phyloP scores from a whole-genome alignment of 2,888 invertebrate genomes.

The Pammene aurita region DNA sequence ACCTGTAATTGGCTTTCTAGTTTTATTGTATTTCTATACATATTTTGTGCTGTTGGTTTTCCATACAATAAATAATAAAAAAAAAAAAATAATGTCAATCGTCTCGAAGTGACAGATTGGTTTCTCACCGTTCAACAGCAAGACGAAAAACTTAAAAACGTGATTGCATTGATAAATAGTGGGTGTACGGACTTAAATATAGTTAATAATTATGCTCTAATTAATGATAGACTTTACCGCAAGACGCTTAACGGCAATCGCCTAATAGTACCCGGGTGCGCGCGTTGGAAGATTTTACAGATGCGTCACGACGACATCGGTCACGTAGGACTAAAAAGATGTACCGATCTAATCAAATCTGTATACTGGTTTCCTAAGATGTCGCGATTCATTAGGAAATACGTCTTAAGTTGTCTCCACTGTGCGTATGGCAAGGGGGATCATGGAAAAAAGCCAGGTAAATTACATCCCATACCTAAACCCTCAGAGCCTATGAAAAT shows the following conservation, averaged over 20 bases:
- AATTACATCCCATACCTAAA: conserved; percentile 10
- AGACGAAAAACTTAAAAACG: neutral
- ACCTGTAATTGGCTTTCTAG: too few relatives aligned
- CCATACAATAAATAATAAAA: too few relatives aligned
- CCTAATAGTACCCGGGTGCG: conserved; percentile 50
- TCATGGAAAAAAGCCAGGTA: conserved; percentile 34
- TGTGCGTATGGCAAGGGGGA: conserved; percentile 54
- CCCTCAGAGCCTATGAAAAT: conserved; percentile 9
- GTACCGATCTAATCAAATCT: conserved; percentile 49
- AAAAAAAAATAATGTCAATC: too few relatives aligned
- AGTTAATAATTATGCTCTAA: neutral
- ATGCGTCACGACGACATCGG: conserved; percentile 57
- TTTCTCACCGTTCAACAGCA: too few relatives aligned
- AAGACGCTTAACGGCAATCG: conserved; percentile 47
- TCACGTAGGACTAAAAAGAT: conserved; percentile 49
- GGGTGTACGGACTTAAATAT: neutral
- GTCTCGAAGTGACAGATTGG: too few relatives aligned
- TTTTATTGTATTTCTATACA: too few relatives aligned
- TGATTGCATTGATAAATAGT: neutral
- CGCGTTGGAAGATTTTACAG: conserved; percentile 51
- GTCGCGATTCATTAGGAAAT: conserved; percentile 47
- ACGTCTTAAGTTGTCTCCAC: conserved; percentile 49
- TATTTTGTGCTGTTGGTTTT: too few relatives aligned
- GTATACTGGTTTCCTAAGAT: conserved; percentile 56
- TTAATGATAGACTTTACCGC: conserved; percentile 41